Evolutionary conservation across 2,113 vertebrate genomes (phyloP), one percentile per base, ranked within the genome.

Genomic region (Brienomyrus brachyistius): DNA sequence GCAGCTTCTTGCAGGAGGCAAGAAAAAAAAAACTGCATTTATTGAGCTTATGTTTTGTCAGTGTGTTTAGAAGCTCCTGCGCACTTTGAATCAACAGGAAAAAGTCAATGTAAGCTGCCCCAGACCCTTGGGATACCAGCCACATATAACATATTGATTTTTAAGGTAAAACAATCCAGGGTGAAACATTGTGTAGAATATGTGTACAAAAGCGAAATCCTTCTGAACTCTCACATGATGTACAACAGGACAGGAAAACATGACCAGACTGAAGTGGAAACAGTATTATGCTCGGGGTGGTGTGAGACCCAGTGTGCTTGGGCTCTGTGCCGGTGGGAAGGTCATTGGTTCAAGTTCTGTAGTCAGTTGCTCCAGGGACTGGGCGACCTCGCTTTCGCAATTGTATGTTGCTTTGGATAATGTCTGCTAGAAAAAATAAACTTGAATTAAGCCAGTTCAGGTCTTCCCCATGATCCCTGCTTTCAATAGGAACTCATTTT

Each of bases 401-500:
- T 43, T 5, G 35, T 15, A 43, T 19, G 35, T 80, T 5, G 40
- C 1, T 43, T 80, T 19, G 31, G 13, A 80, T 80, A 43, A 7
- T 6, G 13, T 80, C 74, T 43, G 1, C 74, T 80, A 7, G 35
- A 43, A 43, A 43, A 80, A 80, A 19, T 80, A 70, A 31, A 11
- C 62, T 31, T 13, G 62, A 31, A 31, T 13, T 5, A 27, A 70
- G 10, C n/a, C 27, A 31, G 62, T 31, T 13, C 27, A 70, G 62
- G 9, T 27, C 9, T 56, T 92, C 92, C 93, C 89, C 85, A 89
- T 45, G 95, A 95, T 95, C 95, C 93, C 91, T 92, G 90, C 95
- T 95, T 94, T 93, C 95, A 92, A 94, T 94, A 92, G 94, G 89
- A 90, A 93, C 92, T 93, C 92, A 84, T 90, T 90, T 90, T 27